phyloP scores from a whole-genome alignment of 2,797 vertebrate species.

The Phoxinus dragarum region DNA sequence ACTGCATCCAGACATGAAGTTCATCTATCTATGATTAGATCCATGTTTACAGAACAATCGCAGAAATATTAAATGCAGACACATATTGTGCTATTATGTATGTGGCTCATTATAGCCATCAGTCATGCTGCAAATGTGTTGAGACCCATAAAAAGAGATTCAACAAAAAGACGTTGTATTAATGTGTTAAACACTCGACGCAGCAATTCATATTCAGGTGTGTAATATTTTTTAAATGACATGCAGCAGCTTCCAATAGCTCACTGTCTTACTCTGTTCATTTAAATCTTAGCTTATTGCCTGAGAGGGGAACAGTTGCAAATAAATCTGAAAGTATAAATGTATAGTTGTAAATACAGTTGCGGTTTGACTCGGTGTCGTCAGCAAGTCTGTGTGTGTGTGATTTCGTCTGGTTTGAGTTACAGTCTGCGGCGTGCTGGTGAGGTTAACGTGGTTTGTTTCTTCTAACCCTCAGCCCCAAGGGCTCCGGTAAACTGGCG shows the following conservation, averaged over 20 bases:
- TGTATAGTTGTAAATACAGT: constrained; percentile 37
- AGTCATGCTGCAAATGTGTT: background rate
- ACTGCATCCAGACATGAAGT: constrained; percentile 27
- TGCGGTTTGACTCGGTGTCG: constrained; percentile 43
- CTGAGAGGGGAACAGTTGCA: constrained; percentile 3
- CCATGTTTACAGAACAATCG: constrained; percentile 11
- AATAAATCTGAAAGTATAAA: constrained; percentile 39
- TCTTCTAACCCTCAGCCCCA: constrained; percentile 75
- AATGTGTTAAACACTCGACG: background rate
- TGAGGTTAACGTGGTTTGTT: constrained; percentile 60
- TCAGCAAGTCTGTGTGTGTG: constrained; percentile 53
- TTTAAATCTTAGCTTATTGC: constrained; percentile 27
- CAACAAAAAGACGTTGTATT: background rate
- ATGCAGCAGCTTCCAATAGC: constrained; percentile 4
- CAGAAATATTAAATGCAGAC: background rate
- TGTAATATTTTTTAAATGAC: background rate
- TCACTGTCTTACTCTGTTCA: constrained; percentile 21
- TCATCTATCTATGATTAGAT: constrained; percentile 12
- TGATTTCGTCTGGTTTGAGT: constrained; percentile 19
- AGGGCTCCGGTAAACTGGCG: constrained; percentile 93
- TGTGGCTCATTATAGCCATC: background rate
- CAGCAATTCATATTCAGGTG: background rate
- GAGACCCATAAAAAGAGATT: constrained; percentile 21
- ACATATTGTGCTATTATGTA: background rate
- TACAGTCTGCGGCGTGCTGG: constrained; percentile 50